Evolutionary conservation across 2,888 invertebrate genomes (phyloP).

Genomic region (Taphrorychus bicolor): DNA sequence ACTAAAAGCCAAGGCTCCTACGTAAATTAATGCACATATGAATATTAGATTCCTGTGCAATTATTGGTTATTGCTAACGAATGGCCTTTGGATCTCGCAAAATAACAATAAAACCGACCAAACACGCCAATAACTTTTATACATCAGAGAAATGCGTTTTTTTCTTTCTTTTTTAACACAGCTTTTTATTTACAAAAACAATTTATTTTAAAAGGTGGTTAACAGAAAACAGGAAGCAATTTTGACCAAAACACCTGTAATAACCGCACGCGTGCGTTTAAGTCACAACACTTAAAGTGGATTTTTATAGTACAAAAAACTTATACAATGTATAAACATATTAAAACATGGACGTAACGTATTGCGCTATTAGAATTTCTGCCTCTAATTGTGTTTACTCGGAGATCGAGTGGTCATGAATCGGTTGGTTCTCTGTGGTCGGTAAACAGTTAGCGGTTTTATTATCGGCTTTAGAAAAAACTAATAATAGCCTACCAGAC

Average conservation of each 20-base stretch:
- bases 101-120: background rate
- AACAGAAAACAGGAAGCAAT: background rate
- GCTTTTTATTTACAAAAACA: too few species aligned
- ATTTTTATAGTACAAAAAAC: background rate
- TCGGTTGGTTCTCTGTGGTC: background rate
- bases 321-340: background rate
- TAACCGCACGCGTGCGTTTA: background rate
- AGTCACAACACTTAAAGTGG: too few species aligned
- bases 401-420: conserved; percentile 10
- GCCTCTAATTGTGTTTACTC: conserved; percentile 12
- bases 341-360: conserved; percentile 12
- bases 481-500: background rate
- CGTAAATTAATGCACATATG: background rate
- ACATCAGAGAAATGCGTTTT: too few species aligned
- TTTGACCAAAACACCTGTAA: background rate
- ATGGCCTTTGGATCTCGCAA: background rate
- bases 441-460: conserved; percentile 10
- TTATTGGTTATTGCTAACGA: background rate
- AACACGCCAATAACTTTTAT: background rate
- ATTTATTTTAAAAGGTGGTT: background rate
- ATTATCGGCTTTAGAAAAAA: background rate
- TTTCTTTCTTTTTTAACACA: too few species aligned
- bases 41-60: background rate
- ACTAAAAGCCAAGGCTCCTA: background rate
- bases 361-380: background rate